These are phyloP conservation scores for Apeira syringaria DNA, from an alignment of 2,888 invertebrate genomes.

Conservation along the genomic window DNA sequence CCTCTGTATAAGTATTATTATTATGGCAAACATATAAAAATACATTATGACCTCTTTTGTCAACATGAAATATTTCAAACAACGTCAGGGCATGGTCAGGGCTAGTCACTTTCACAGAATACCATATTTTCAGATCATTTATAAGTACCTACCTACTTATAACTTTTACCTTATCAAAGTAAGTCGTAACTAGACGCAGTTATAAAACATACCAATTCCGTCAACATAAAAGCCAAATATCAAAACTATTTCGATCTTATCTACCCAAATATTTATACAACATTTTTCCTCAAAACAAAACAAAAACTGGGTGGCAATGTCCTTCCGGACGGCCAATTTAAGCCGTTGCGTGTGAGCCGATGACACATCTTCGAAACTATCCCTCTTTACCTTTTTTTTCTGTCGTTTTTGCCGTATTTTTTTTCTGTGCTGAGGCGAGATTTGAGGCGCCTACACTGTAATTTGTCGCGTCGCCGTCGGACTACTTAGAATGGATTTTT, in stretches of 20 bases:
- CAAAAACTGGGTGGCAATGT: conserved; percentile 44
- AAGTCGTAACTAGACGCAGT: too few species aligned
- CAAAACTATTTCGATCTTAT: not conserved
- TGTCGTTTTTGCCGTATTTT: not conserved
- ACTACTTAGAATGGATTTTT: conserved; percentile 39
- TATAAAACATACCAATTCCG: too few species aligned
- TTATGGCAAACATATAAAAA: too few species aligned
- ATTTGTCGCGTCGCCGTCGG: conserved; percentile 61
- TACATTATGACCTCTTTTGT: too few species aligned
- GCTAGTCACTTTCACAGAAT: too few species aligned
- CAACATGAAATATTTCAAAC: too few species aligned
- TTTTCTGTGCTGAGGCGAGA: conserved; percentile 51
- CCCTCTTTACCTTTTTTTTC: conserved; percentile 42
- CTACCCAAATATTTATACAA: conserved; percentile 9
- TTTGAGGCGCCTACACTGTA: conserved; percentile 64
- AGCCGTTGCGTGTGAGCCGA: conserved; percentile 56
- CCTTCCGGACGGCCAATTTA: conserved; percentile 43
- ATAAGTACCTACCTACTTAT: too few species aligned
- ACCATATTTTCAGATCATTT: too few species aligned
- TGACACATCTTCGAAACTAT: conserved; percentile 65
- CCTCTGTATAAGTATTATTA: too few species aligned
- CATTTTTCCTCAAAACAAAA: conserved; percentile 9
- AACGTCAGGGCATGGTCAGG: too few species aligned
- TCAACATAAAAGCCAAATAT: too few species aligned
- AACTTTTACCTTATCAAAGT: too few species aligned